phyloP scores from a whole-genome alignment of 2,797 vertebrate genomes.

The Chaetophractus vellerosus region DNA sequence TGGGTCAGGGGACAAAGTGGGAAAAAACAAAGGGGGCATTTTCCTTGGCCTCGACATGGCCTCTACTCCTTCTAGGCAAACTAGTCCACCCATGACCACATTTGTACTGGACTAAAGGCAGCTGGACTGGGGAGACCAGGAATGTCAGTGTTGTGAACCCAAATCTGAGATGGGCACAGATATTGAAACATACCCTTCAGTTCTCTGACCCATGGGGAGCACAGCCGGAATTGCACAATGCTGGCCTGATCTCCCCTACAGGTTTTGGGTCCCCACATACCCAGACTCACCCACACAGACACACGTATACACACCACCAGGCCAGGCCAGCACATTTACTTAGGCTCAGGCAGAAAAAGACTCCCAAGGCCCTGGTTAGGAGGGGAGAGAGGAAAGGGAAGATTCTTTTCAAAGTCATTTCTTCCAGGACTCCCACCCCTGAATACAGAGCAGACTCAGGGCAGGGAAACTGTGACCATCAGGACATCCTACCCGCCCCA shows the following conservation, averaged over 20 bases:
- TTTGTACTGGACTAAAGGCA: background rate
- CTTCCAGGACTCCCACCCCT: background rate
- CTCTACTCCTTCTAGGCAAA: conserved; percentile 48
- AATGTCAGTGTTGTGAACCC: background rate
- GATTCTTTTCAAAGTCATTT: background rate
- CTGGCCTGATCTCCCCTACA: background rate
- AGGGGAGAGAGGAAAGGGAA: background rate
- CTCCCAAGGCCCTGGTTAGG: background rate
- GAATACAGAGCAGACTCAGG: background rate
- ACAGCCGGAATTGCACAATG: background rate
- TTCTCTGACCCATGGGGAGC: background rate
- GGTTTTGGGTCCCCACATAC: background rate
- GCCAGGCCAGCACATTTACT: background rate
- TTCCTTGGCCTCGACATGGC: conserved; percentile 1
- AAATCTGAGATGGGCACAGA: background rate
- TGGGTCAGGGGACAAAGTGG: background rate
- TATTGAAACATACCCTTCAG: background rate
- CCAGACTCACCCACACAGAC: background rate
- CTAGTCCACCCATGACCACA: background rate
- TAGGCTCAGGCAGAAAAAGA: background rate
- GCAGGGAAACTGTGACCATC: conserved; percentile 5
- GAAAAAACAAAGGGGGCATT: conserved; percentile 22
- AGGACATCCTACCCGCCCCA: background rate
- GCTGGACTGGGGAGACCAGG: background rate
- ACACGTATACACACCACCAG: background rate